Evolutionary conservation across 2,888 invertebrate genomes (phyloP), one percentile per base, ranked within the genome.

Genomic region (Platycheirus rosarum): DNA sequence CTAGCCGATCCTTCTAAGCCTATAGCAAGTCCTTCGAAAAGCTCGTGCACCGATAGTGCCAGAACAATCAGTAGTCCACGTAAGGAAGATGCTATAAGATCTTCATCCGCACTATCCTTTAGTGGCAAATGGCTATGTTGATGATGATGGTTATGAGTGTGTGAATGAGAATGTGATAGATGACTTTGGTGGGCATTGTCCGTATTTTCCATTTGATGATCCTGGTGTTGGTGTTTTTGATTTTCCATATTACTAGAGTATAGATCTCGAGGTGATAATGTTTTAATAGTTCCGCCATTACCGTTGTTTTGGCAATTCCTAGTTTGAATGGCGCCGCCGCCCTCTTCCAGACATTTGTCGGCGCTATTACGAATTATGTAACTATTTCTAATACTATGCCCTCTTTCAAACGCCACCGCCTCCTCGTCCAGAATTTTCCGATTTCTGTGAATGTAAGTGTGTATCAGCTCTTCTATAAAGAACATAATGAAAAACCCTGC

Each of bases 21-120:
- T 11, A 97, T 95, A 11, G 96, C 95, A 62, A 96, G 91, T 16
- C 96, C 97, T 91, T 97, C 97, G 87, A 97, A 96, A 0, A 96
- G 91, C 87, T 97, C 97, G 88, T 97, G 97, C 73, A 97, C 93
- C 9, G 96, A 96, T 18, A 97, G 91, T 0, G 97, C 97, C 49
- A 96, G 91, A 0, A 97, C 95, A 60, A 97, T 94, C 63, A 97
- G 92, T 16, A 97, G 91, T 14, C 95, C 96, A 80, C 95, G 93
- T 53, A 96, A 90, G 0, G 90, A 90, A 1, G 90, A 88, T 14
- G 86, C 86, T 2, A 86, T 77, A 14, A 87, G 84, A 85, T 90
- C 91, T 85, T 91, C 91, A 11, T 91, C 91, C 6, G 5, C 11
- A 4, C 23, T 82, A 68, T 68, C 75, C 4, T 49, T 51, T 9